phyloP scores from a whole-genome alignment of 2,888 invertebrate genomes.

The Slavum lentiscoides region DNA sequence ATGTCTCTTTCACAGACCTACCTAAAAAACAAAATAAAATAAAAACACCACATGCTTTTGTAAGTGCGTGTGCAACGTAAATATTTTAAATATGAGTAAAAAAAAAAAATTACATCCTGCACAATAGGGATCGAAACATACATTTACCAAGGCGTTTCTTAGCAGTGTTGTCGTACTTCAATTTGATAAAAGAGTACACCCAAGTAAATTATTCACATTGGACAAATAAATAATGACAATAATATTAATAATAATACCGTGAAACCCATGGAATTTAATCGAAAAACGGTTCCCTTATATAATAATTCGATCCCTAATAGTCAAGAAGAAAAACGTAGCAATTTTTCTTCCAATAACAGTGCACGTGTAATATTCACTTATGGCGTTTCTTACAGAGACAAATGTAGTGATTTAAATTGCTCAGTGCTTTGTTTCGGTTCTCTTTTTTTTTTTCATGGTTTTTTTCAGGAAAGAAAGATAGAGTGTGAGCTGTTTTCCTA shows the following conservation, averaged over 20 bases:
- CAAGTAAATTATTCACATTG: conserved; percentile 1
- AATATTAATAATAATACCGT: not conserved
- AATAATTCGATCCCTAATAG: conserved; percentile 45
- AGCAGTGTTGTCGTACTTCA: not conserved
- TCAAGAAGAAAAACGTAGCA: conserved; percentile 1
- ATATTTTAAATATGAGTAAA: conserved; percentile 34
- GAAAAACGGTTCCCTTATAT: not conserved
- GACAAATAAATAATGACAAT: not conserved
- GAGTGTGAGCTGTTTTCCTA: conserved; percentile 42
- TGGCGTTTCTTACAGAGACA: conserved; percentile 29
- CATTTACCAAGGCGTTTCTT: not conserved
- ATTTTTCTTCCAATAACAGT: conserved; percentile 25
- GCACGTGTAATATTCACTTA: conserved; percentile 29
- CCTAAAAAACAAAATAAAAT: conserved; percentile 12
- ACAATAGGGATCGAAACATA: conserved; percentile 36
- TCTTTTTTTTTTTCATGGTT: conserved; percentile 31
- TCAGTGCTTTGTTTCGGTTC: conserved; percentile 44
- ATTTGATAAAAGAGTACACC: not conserved
- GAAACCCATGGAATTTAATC: conserved; percentile 2
- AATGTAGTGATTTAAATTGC: conserved; percentile 41
- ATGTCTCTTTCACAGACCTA: conserved; percentile 48
- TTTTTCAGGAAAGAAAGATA: conserved; percentile 27
- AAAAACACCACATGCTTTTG: conserved; percentile 42
- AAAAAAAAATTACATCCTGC: conserved; percentile 28
- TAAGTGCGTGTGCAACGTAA: conserved; percentile 44